phyloP scores from a whole-genome alignment of 2,797 vertebrate genomes.

The Heteromormyrus szaboi region DNA sequence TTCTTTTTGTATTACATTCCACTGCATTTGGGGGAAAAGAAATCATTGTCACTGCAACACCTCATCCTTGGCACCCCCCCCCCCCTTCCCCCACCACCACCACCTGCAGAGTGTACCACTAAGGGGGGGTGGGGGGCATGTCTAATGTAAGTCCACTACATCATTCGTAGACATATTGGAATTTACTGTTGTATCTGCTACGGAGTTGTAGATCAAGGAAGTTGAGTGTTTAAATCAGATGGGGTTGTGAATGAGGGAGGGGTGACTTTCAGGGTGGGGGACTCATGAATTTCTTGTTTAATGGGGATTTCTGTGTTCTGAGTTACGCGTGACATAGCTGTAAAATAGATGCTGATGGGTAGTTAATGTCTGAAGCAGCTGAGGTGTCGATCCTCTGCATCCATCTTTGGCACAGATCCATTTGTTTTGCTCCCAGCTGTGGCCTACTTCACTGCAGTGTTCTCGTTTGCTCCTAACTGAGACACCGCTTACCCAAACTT shows the following conservation, averaged over 20 bases:
- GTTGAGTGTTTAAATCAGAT: conserved; percentile 7
- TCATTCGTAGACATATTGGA: background rate
- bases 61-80: background rate
- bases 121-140: background rate
- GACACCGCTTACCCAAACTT: background rate
- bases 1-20: background rate
- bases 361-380: conserved; percentile 6
- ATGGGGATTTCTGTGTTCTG: background rate
- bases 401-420: conserved; percentile 38
- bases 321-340: background rate
- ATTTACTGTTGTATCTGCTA: background rate
- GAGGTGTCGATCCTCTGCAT: conserved; percentile 32
- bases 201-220: background rate
- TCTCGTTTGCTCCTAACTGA: background rate
- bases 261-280: background rate
- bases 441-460: conserved; percentile 49
- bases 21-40: background rate
- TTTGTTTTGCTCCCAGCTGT: conserved; percentile 47
- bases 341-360: background rate
- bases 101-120: background rate
- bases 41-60: background rate
- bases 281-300: background rate
- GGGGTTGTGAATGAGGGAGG: background rate
- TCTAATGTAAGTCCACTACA: background rate
- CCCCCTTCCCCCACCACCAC: too few species aligned